Percentiles rank a stretch among this genome's conserved stretches.
Conservation (phyloP, 2,113 vertebrate genomes). For the Megaceryle torquata region DNA sequence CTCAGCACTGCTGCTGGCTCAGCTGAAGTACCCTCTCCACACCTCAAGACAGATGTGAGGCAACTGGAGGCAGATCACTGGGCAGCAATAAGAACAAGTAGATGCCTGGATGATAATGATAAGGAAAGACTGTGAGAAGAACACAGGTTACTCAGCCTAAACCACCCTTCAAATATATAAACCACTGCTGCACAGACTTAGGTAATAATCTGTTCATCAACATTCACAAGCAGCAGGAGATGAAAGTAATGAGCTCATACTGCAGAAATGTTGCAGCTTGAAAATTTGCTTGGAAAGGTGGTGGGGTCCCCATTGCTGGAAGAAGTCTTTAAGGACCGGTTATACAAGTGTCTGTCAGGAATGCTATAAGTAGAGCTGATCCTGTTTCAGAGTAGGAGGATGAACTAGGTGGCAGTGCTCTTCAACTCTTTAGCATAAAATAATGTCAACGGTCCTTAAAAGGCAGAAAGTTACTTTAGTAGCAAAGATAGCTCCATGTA, state of each 20-base stretch:
- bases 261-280: conserved; percentile 24
- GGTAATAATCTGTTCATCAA: conserved; percentile 27
- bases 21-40: not conserved
- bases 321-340: conserved; percentile 37
- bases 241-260: conserved; percentile 25
- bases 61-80: not conserved
- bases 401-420: conserved; percentile 61
- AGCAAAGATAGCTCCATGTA: not conserved
- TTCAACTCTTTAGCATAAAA: conserved; percentile 45
- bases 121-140: not conserved
- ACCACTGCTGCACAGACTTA: not conserved
- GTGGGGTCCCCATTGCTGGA: not conserved
- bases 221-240: conserved; percentile 16
- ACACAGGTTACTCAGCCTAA: not conserved
- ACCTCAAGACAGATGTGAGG: not conserved
- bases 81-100: not conserved
- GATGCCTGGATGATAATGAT: not conserved
- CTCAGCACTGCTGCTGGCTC: not conserved
- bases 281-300: not conserved
- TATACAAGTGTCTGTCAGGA: conserved; percentile 66
- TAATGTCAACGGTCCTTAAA: conserved; percentile 10
- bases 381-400: conserved; percentile 57
- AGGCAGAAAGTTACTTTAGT: conserved; percentile 10
- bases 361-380: conserved; percentile 58
- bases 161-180: not conserved